These are phyloP conservation scores for Hyla sarda DNA, from an alignment of 2,113 vertebrate genomes.

Conservation along the genomic window DNA sequence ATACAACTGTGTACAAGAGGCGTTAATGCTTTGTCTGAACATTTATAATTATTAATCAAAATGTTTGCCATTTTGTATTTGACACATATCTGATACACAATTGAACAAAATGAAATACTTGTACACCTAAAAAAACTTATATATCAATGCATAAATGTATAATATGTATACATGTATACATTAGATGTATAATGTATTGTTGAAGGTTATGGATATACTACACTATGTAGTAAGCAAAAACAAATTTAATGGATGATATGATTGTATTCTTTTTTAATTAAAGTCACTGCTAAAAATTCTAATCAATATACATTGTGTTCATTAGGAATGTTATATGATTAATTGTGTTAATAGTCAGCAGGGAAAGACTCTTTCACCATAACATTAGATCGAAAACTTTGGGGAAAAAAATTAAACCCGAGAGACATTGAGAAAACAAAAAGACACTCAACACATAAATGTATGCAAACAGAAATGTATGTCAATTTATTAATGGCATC, in stretches of 20 bases:
- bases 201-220: neutral
- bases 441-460: constrained; percentile 70
- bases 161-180: no score
- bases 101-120: constrained; percentile 1
- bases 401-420: constrained; percentile 71
- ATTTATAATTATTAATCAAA: neutral
- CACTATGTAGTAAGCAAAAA: constrained; percentile 23
- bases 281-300: constrained; percentile 18
- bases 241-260: neutral
- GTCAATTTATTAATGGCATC: constrained; percentile 79
- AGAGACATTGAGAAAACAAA: constrained; percentile 75
- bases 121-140: neutral
- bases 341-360: constrained; percentile 36
- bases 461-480: constrained; percentile 75
- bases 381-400: constrained; percentile 69
- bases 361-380: constrained; percentile 27
- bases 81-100: neutral
- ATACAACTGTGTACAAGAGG: neutral
- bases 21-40: neutral
- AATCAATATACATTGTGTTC: constrained; percentile 33
- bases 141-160: neutral
- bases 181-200: no score
- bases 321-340: constrained; percentile 54
- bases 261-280: constrained; percentile 25
- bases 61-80: neutral